phyloP scores from a whole-genome alignment of 1,140 invertebrate genomes.

The Microvelia longipes region DNA sequence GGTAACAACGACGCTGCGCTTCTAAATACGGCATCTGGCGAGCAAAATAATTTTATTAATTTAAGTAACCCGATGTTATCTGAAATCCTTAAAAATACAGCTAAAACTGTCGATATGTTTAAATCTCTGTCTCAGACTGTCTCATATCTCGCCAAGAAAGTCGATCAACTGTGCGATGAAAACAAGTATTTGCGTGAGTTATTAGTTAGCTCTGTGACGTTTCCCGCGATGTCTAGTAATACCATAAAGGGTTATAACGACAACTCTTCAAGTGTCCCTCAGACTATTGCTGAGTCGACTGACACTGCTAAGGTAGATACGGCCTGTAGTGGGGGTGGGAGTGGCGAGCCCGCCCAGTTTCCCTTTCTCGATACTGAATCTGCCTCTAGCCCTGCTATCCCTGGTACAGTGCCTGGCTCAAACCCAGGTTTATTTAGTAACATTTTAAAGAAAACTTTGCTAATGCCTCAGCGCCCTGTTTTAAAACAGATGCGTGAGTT shows the following conservation, averaged over 20 bases:
- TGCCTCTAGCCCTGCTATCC: too few species aligned
- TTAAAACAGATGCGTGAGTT: too few species aligned
- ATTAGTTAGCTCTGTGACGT: neutral
- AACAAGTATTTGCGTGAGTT: neutral
- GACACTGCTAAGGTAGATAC: too few species aligned
- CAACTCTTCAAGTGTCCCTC: too few species aligned
- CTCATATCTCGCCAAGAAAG: neutral
- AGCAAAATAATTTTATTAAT: neutral
- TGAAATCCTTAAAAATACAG: neutral
- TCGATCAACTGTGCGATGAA: neutral
- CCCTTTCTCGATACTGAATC: too few species aligned
- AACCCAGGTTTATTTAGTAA: too few species aligned
- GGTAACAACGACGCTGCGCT: neutral
- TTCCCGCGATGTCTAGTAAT: neutral
- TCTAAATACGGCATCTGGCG: neutral
- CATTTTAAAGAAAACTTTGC: too few species aligned
- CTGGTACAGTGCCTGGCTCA: too few species aligned
- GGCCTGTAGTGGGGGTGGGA: too few species aligned
- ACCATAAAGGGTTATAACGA: neutral
- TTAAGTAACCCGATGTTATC: neutral
- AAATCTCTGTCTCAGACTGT: neutral
- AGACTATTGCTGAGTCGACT: too few species aligned
- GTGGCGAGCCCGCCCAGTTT: too few species aligned
- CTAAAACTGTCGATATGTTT: neutral
- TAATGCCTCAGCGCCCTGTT: too few species aligned